Conservation (phyloP, 2,888 invertebrate genomes). For the Timema cristinae region DNA sequence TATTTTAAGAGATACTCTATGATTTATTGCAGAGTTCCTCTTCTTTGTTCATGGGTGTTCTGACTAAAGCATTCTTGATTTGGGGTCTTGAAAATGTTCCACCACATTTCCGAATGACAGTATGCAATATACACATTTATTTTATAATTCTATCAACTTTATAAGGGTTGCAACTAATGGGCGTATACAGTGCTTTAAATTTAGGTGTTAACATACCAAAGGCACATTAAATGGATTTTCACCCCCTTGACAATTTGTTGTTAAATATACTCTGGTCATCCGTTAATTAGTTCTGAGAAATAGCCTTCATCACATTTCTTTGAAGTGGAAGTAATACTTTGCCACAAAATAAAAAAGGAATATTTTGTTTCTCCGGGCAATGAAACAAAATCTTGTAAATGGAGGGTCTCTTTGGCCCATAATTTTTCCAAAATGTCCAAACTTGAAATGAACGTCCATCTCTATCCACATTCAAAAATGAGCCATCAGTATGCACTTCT, state of each 20-base stretch:
- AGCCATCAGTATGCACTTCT: not conserved
- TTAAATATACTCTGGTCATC: conserved; percentile 29
- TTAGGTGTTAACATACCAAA: conserved; percentile 29
- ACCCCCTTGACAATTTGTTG: conserved; percentile 28
- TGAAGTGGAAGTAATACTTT: conserved; percentile 29
- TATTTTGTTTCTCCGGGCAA: conserved; percentile 18
- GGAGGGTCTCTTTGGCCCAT: conserved; percentile 3
- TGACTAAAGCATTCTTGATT: conserved; percentile 2
- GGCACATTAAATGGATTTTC: conserved; percentile 30
- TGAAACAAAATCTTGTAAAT: conserved; percentile 20
- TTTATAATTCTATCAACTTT: conserved; percentile 27
- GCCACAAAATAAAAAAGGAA: conserved; percentile 29
- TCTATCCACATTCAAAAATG: conserved; percentile 10
- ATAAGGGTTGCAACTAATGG: conserved; percentile 27
- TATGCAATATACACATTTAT: conserved; percentile 26
- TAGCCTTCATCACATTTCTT: conserved; percentile 28
- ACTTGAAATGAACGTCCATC: conserved; percentile 11
- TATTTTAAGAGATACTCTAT: too few species aligned
- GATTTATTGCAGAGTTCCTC: too few species aligned
- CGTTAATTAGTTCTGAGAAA: conserved; percentile 24
- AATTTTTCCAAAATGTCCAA: conserved; percentile 25
- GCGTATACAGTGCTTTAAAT: conserved; percentile 28
- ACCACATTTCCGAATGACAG: conserved; percentile 15
- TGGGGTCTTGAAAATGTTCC: conserved; percentile 19
- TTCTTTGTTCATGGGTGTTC: not conserved